Percentiles rank a stretch among this genome's conserved stretches.
Conservation (phyloP, 2,797 vertebrate species). For the Sebastes minor region DNA sequence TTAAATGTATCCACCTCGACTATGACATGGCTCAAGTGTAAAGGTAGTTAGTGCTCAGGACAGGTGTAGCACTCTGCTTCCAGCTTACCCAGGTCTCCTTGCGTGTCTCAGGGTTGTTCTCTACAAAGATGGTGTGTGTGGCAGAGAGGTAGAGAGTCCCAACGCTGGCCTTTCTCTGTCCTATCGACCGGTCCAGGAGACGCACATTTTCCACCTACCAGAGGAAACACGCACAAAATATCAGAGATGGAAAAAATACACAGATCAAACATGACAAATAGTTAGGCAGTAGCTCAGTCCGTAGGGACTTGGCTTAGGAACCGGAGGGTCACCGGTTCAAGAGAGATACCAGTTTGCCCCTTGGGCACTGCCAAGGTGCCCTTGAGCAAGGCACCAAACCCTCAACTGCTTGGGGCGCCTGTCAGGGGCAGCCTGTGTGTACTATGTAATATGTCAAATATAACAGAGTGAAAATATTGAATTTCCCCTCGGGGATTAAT, state of each 20-base stretch:
- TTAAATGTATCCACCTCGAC: neutral
- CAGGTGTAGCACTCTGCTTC: neutral
- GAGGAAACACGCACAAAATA: neutral
- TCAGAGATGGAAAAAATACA: neutral
- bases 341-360: no score
- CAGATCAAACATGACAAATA: neutral
- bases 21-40: neutral
- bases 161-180: conserved; percentile 84
- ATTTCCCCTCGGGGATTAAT: no score
- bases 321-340: no score
- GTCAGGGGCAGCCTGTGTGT: no score
- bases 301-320: no score
- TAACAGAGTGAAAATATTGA: no score
- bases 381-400: no score
- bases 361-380: no score
- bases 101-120: conserved; percentile 89
- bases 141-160: conserved; percentile 95
- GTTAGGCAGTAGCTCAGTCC: no score
- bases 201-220: conserved; percentile 92
- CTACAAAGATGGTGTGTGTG: conserved; percentile 95
- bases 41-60: no score
- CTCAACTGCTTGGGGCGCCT: no score
- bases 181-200: conserved; percentile 84
- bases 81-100: conserved; percentile 94
- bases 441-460: no score